Evolutionary conservation across 1,140 invertebrate species (phyloP).

Genomic region (Drosophila murphyi): DNA sequence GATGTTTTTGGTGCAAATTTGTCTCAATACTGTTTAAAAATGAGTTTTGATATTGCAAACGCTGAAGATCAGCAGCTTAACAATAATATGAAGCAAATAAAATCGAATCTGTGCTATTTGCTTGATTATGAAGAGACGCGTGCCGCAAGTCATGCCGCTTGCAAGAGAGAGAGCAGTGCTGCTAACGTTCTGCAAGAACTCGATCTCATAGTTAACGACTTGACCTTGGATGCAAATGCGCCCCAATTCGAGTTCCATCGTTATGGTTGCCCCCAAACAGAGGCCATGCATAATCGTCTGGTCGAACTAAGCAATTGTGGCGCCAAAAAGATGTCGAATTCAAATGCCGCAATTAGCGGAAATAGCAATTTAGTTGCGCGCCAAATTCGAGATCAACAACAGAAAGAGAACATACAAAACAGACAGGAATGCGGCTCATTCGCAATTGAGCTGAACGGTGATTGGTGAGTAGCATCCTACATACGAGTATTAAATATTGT

Average conservation of each 20-base stretch:
- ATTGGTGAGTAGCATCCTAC: conserved; percentile 37
- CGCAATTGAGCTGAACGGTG: conserved; percentile 4
- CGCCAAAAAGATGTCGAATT: conserved; percentile 34
- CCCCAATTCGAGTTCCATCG: conserved; percentile 57
- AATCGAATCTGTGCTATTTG: conserved; percentile 36
- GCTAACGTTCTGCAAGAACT: conserved; percentile 32
- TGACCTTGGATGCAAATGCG: conserved; percentile 21
- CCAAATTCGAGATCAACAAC: conserved; percentile 35
- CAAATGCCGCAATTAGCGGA: not conserved
- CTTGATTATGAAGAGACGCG: conserved; percentile 28
- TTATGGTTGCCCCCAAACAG: conserved; percentile 30
- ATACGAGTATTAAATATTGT: not conserved
- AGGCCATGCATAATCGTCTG: not conserved
- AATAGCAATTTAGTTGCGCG: conserved; percentile 15
- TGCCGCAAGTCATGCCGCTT: too few species aligned
- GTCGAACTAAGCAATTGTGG: not conserved
- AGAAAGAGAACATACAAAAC: conserved; percentile 50
- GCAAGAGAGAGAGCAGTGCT: not conserved
- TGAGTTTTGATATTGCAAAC: not conserved
- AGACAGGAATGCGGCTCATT: not conserved
- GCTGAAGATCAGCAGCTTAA: conserved; percentile 39
- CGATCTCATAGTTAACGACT: conserved; percentile 26
- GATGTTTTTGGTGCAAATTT: conserved; percentile 12
- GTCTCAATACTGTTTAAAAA: not conserved
- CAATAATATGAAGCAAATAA: conserved; percentile 38